Evolutionary conservation across 2,797 vertebrate species (phyloP).

Genomic region (Sebastiscus albofasciatus): DNA sequence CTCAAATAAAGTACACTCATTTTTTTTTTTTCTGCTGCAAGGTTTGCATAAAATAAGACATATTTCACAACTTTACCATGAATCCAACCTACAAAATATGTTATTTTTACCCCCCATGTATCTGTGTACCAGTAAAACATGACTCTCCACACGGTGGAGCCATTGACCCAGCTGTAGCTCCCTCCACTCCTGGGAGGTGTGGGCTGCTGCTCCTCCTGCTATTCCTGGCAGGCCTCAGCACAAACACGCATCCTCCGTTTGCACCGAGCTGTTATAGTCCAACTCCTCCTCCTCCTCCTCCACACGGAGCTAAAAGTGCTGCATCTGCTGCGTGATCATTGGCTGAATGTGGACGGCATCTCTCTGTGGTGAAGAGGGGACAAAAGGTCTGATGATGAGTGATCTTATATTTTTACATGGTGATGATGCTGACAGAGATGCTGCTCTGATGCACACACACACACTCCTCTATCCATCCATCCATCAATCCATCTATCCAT

Average conservation of each 20-base stretch:
- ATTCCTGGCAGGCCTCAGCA: conserved; percentile 42
- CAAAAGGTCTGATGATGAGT: neutral
- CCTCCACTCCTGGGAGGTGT: conserved; percentile 37
- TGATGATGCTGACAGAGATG: neutral
- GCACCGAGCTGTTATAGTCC: conserved; percentile 26
- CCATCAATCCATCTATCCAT: no score
- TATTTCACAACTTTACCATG: neutral
- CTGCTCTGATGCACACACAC: neutral
- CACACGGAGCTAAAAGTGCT: conserved; percentile 28
- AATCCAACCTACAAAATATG: no score
- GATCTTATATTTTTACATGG: neutral
- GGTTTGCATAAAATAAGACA: neutral
- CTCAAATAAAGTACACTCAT: neutral
- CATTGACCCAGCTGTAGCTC: neutral
- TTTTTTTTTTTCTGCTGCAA: neutral
- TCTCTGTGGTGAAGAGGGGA: neutral
- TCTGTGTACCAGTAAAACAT: neutral
- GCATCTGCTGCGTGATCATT: conserved; percentile 19
- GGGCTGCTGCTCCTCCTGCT: conserved; percentile 48
- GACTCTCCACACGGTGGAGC: conserved; percentile 62
- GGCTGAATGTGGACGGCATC: neutral
- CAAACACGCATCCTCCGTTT: conserved; percentile 39
- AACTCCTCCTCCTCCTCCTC: neutral
- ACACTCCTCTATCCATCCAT: no score
- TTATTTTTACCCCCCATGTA: neutral